Evolutionary conservation across 2,888 invertebrate genomes (phyloP).

Genomic region (Heteropelma amictum): DNA sequence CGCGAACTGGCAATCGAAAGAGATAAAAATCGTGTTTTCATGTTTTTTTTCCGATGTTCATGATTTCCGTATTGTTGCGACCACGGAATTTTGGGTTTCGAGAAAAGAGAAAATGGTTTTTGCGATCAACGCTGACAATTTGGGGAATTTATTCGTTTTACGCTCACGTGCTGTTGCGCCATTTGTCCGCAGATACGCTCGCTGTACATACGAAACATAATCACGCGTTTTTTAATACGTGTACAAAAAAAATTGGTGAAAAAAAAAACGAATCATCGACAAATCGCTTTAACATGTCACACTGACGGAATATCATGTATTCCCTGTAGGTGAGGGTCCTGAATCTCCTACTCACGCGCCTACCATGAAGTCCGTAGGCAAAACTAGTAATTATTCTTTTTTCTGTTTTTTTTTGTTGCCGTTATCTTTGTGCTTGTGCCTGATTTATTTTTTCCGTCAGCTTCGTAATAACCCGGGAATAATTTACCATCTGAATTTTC

Average conservation of each 20-base stretch:
- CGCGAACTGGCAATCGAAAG: no score
- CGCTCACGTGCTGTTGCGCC: slow-evolving; percentile 16
- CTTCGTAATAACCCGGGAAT: no score
- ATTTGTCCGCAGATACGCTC: slow-evolving; percentile 25
- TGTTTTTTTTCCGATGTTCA: background rate
- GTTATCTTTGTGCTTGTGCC: slow-evolving; percentile 50
- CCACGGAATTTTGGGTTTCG: no score
- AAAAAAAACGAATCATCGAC: slow-evolving; percentile 20
- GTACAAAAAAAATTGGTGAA: slow-evolving; percentile 12
- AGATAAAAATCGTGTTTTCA: background rate
- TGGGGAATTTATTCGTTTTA: background rate
- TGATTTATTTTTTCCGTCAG: slow-evolving; percentile 18
- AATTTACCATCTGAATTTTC: no score
- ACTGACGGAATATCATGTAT: slow-evolving; percentile 63
- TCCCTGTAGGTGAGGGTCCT: slow-evolving; percentile 71
- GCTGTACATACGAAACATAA: slow-evolving; percentile 37
- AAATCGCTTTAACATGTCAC: slow-evolving; percentile 44
- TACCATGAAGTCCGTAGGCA: slow-evolving; percentile 70
- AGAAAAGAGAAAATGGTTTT: background rate
- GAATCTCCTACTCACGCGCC: slow-evolving; percentile 71
- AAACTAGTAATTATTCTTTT: slow-evolving; percentile 74
- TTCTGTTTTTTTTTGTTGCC: slow-evolving; percentile 59
- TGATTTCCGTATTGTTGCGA: background rate
- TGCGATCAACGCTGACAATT: background rate
- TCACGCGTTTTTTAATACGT: slow-evolving; percentile 8